These are phyloP conservation scores for Sinhomidia bicolor DNA, from an alignment of 2,888 invertebrate species.

Conservation along the genomic window DNA sequence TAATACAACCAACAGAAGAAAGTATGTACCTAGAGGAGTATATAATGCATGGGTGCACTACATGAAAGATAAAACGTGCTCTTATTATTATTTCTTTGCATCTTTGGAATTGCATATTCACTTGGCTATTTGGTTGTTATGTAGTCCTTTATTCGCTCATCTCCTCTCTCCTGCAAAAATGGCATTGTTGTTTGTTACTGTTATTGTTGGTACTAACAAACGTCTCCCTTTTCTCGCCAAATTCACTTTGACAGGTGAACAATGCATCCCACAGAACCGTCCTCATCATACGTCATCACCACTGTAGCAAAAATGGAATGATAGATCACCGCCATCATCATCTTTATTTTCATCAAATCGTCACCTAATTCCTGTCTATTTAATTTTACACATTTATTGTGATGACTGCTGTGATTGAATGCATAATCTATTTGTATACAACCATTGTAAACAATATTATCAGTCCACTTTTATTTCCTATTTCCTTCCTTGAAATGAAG, in stretches of 20 bases:
- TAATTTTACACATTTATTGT: no score
- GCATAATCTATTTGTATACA: not conserved
- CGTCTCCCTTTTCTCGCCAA: constrained; percentile 17
- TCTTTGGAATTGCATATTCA: no score
- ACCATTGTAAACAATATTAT: no score
- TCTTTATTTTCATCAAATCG: constrained; percentile 1
- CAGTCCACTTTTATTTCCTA: not conserved
- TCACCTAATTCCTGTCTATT: constrained; percentile 9
- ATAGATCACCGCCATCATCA: constrained; percentile 48
- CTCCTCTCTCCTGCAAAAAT: not conserved
- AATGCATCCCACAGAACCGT: constrained; percentile 45
- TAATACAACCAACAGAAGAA: no score
- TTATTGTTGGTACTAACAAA: constrained; percentile 20
- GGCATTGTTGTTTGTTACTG: not conserved
- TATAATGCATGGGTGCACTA: no score
- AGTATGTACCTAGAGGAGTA: no score
- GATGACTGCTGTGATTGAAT: not conserved
- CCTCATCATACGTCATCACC: constrained; percentile 7
- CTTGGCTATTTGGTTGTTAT: not conserved
- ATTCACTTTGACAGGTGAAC: constrained; percentile 53
- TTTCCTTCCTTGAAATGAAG: no score
- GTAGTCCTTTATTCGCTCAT: not conserved
- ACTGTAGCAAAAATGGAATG: constrained; percentile 39
- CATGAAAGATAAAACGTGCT: no score
- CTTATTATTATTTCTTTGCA: no score